Evolutionary conservation across 2,888 invertebrate species (phyloP).

Genomic region (Campoplex nolae): DNA sequence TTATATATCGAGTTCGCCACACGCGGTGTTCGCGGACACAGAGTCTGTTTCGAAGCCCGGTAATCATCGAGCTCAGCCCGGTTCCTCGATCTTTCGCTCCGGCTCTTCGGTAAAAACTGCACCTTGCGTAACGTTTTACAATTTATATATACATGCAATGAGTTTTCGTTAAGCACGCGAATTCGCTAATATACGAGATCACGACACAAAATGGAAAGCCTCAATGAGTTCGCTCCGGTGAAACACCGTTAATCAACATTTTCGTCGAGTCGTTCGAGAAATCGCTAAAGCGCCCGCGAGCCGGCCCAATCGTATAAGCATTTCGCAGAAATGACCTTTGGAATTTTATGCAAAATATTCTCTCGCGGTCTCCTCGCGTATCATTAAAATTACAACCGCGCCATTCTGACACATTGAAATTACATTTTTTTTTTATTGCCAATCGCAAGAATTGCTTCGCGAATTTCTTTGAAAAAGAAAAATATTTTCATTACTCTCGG

Average conservation of each 20-base stretch:
- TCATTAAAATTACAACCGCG: background rate
- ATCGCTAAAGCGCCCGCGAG: constrained; percentile 22
- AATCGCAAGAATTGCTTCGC: no score
- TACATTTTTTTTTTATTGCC: background rate
- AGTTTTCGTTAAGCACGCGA: constrained; percentile 73
- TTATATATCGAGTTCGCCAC: constrained; percentile 36
- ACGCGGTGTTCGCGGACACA: constrained; percentile 49
- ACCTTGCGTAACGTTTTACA: constrained; percentile 76
- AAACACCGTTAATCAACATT: constrained; percentile 76
- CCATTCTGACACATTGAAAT: constrained; percentile 18
- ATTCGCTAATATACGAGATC: constrained; percentile 72
- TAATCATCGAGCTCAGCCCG: constrained; percentile 54
- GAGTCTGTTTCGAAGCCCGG: constrained; percentile 25
- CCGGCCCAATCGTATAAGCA: background rate
- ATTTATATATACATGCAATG: background rate
- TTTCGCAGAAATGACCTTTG: constrained; percentile 25
- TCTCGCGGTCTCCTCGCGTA: background rate
- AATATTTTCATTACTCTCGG: background rate
- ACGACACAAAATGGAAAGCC: constrained; percentile 8
- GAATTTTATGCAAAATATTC: constrained; percentile 4
- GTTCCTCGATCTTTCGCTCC: constrained; percentile 32
- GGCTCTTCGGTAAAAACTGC: constrained; percentile 66
- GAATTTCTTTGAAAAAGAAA: background rate
- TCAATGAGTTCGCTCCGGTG: constrained; percentile 18
- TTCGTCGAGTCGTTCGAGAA: constrained; percentile 59